Conservation (phyloP, 2,888 invertebrate species). For the Amorpha juglandis region DNA sequence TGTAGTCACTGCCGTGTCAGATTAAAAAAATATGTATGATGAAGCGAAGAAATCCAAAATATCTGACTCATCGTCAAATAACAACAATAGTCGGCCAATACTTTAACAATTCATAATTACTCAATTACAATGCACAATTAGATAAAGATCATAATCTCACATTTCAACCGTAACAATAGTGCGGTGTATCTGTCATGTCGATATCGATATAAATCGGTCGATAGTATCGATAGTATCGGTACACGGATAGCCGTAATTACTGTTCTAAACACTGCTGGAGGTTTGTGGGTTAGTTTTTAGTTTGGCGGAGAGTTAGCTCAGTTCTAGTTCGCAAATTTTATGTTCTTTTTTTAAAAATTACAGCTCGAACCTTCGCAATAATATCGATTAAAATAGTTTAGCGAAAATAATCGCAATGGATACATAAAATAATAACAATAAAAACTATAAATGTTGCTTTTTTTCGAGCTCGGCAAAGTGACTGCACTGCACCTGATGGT, state of each 20-base stretch:
- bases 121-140: slow-evolving; percentile 28
- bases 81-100: slow-evolving; percentile 10
- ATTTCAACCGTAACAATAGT: slow-evolving; percentile 35
- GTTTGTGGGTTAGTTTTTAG: background rate
- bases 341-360: too few relatives aligned
- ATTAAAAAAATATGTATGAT: background rate
- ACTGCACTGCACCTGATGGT: too few relatives aligned
- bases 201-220: slow-evolving; percentile 34
- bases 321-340: too few relatives aligned
- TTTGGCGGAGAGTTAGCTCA: too few relatives aligned
- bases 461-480: too few relatives aligned
- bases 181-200: slow-evolving; percentile 42
- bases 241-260: slow-evolving; percentile 28
- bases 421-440: too few relatives aligned
- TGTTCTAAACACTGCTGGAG: background rate
- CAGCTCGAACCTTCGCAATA: too few relatives aligned
- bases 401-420: too few relatives aligned
- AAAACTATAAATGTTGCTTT: too few relatives aligned
- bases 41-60: background rate
- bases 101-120: slow-evolving; percentile 22
- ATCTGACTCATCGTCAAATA: slow-evolving; percentile 6
- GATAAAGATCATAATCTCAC: slow-evolving; percentile 25
- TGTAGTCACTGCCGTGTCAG: too few relatives aligned
- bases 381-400: too few relatives aligned
- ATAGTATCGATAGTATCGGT: slow-evolving; percentile 37